Evolutionary conservation across 2,113 vertebrate species (phyloP).

Genomic region (Oncorhynchus masou): DNA sequence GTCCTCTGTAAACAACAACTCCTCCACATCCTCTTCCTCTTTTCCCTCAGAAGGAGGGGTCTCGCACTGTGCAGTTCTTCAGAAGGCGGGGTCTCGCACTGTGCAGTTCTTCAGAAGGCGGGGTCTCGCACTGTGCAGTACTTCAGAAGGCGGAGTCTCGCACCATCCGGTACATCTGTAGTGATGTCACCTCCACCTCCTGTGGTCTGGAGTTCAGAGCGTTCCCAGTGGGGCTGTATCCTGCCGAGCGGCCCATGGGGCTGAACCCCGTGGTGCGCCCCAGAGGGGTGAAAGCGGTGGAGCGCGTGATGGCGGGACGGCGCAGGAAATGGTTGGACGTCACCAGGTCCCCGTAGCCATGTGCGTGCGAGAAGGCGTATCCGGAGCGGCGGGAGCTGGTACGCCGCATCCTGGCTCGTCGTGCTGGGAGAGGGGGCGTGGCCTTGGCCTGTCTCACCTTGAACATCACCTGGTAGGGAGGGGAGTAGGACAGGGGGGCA

Average conservation of each 20-base stretch:
- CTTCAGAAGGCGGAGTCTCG: constrained; percentile 30
- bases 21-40: not conserved
- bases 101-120: not conserved
- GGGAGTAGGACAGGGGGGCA: not conserved
- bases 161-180: constrained; percentile 72
- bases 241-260: constrained; percentile 70
- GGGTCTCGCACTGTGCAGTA: constrained; percentile 9
- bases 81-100: too few species aligned
- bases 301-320: constrained; percentile 39
- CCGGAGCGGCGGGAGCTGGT: constrained; percentile 83
- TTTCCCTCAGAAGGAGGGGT: not conserved
- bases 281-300: constrained; percentile 45
- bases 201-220: constrained; percentile 56
- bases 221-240: constrained; percentile 72
- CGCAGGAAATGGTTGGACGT: constrained; percentile 84
- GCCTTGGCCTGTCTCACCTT: constrained; percentile 79
- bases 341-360: constrained; percentile 91
- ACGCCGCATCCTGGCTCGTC: constrained; percentile 66
- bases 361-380: constrained; percentile 92
- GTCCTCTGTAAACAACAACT: not conserved
- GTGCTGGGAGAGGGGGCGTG: constrained; percentile 58
- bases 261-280: constrained; percentile 65
- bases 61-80: not conserved
- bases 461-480: constrained; percentile 73
- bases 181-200: constrained; percentile 64